phyloP scores from a whole-genome alignment of 2,113 vertebrate genomes.

The Pterophyllum scalare region DNA sequence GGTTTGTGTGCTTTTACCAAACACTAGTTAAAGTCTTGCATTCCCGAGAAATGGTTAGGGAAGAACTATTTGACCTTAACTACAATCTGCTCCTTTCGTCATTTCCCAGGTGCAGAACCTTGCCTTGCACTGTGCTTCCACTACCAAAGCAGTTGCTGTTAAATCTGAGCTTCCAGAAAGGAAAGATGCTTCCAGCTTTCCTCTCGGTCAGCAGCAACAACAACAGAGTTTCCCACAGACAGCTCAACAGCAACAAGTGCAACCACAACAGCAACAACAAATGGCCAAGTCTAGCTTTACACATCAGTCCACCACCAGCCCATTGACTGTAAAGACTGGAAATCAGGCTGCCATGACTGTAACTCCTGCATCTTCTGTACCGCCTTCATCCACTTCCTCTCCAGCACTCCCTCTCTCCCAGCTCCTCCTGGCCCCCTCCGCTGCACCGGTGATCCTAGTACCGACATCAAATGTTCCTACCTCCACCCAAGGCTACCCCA shows the following conservation, averaged over 20 bases:
- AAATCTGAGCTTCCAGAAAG: conserved; percentile 82
- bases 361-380: conserved; percentile 63
- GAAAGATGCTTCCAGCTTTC: conserved; percentile 83
- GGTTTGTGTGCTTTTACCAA: conserved; percentile 72
- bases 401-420: conserved; percentile 85
- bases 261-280: conserved; percentile 82
- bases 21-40: background rate
- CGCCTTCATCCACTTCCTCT: conserved; percentile 78
- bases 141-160: conserved; percentile 67
- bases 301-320: conserved; percentile 63
- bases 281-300: conserved; percentile 66
- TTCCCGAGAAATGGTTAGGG: background rate
- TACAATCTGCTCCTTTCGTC: background rate
- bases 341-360: conserved; percentile 66
- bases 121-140: conserved; percentile 78
- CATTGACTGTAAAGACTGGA: conserved; percentile 69
- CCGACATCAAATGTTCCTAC: conserved; percentile 80
- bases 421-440: conserved; percentile 89
- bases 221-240: conserved; percentile 73
- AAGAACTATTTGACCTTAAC: conserved; percentile 1
- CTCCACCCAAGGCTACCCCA: conserved; percentile 82
- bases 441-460: conserved; percentile 80
- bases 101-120: conserved; percentile 80
- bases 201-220: conserved; percentile 89
- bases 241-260: conserved; percentile 86